phyloP scores from a whole-genome alignment of 1,140 invertebrate genomes.

The Drosophila pallidifrons region DNA sequence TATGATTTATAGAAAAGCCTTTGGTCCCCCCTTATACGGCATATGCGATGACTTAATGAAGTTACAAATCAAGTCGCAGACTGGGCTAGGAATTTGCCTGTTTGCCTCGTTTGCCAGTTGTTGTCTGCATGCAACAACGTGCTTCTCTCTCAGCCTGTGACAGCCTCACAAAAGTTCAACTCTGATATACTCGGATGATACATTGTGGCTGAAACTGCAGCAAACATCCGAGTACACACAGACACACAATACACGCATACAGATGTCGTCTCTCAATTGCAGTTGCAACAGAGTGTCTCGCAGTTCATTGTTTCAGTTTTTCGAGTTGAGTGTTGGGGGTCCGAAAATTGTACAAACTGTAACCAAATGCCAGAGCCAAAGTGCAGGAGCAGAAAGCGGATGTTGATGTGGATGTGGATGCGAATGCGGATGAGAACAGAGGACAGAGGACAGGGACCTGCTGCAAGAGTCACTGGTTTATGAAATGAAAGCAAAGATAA shows the following conservation, averaged over 20 bases:
- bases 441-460: slow-evolving; percentile 10
- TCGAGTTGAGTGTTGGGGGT: slow-evolving; percentile 58
- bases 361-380: slow-evolving; percentile 55
- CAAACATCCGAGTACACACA: slow-evolving; percentile 28
- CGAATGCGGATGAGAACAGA: slow-evolving; percentile 13
- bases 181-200: slow-evolving; percentile 77
- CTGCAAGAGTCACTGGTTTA: slow-evolving; percentile 65
- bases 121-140: slow-evolving; percentile 66
- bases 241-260: slow-evolving; percentile 16
- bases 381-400: slow-evolving; percentile 24
- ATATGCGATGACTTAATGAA: slow-evolving; percentile 58
- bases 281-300: slow-evolving; percentile 68
- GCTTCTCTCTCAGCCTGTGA: slow-evolving; percentile 74
- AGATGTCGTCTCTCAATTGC: slow-evolving; percentile 60
- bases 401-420: slow-evolving; percentile 22
- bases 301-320: slow-evolving; percentile 72
- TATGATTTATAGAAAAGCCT: slow-evolving; percentile 58
- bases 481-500: slow-evolving; percentile 83
- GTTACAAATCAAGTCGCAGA: slow-evolving; percentile 78
- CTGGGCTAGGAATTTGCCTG: slow-evolving; percentile 49
- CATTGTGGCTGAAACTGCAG: slow-evolving; percentile 78
- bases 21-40: not conserved
- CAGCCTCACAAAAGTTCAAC: slow-evolving; percentile 78
- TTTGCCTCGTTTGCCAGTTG: slow-evolving; percentile 21
- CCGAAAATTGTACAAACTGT: slow-evolving; percentile 77